These are phyloP conservation scores for Brotogeris chrysoptera DNA, from an alignment of 2,797 vertebrate species.

Conservation along the genomic window DNA sequence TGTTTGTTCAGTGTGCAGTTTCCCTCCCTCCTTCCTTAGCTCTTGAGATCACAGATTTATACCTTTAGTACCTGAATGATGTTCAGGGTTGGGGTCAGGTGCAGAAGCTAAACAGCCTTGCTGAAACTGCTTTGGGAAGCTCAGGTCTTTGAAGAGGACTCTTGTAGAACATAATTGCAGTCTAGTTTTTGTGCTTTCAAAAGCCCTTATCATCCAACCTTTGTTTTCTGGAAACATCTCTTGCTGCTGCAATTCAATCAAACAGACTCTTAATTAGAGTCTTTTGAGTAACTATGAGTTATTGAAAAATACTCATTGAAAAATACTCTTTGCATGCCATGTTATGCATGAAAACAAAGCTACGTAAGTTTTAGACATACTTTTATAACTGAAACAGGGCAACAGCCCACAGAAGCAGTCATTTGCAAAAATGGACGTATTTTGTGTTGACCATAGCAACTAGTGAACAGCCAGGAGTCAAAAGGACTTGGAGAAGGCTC, in stretches of 20 bases:
- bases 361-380: not conserved
- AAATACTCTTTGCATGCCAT: not conserved
- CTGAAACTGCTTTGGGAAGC: not conserved
- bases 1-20: not conserved
- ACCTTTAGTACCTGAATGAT: not conserved
- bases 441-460: not conserved
- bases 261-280: conserved; percentile 26
- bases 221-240: conserved; percentile 30
- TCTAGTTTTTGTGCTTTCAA: conserved; percentile 14
- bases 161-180: conserved; percentile 33
- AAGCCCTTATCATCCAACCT: conserved; percentile 27
- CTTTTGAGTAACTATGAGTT: not conserved
- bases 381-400: not conserved
- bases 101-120: not conserved
- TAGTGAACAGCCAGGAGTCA: not conserved
- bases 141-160: not conserved
- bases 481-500: not conserved
- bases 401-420: not conserved
- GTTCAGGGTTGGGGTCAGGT: not conserved
- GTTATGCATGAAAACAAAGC: not conserved
- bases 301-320: not conserved
- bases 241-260: conserved; percentile 45
- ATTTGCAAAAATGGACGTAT: not conserved
- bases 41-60: not conserved
- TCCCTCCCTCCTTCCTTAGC: not conserved